Evolutionary conservation across 1,140 invertebrate species (phyloP).

Genomic region (Nasonia vitripennis): DNA sequence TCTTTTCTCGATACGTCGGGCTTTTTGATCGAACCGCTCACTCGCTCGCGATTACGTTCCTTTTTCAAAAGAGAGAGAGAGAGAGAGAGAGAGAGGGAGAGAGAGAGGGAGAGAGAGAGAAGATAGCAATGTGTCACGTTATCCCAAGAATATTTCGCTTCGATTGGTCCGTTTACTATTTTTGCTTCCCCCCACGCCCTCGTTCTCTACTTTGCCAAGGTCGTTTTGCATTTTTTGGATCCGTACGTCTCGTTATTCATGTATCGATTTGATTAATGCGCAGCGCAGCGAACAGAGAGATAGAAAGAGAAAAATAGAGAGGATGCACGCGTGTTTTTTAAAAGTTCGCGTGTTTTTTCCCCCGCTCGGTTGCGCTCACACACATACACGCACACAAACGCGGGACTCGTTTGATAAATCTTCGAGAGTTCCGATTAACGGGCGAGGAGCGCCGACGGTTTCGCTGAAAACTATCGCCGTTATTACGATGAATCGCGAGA

Average conservation of each 20-base stretch:
- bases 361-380: not conserved
- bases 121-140: conserved; percentile 46
- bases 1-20: conserved; percentile 14
- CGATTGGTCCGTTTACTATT: conserved; percentile 35
- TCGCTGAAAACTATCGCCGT: not conserved
- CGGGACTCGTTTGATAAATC: conserved; percentile 6
- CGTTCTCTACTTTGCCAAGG: not conserved
- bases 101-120: conserved; percentile 17
- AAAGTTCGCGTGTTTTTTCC: not conserved
- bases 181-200: not conserved
- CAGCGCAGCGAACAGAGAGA: not conserved
- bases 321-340: not conserved
- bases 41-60: conserved; percentile 27
- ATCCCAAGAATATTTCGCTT: conserved; percentile 53
- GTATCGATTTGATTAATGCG: conserved; percentile 51
- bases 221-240: conserved; percentile 48
- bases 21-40: conserved; percentile 45
- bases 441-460: not conserved
- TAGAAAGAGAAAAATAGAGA: conserved; percentile 16
- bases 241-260: conserved; percentile 49
- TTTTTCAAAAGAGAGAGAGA: conserved; percentile 22
- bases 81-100: no score
- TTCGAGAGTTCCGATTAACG: not conserved
- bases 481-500: not conserved
- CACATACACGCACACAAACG: not conserved